phyloP scores from a whole-genome alignment of 2,113 vertebrate genomes.

The Willisornis vidua region DNA sequence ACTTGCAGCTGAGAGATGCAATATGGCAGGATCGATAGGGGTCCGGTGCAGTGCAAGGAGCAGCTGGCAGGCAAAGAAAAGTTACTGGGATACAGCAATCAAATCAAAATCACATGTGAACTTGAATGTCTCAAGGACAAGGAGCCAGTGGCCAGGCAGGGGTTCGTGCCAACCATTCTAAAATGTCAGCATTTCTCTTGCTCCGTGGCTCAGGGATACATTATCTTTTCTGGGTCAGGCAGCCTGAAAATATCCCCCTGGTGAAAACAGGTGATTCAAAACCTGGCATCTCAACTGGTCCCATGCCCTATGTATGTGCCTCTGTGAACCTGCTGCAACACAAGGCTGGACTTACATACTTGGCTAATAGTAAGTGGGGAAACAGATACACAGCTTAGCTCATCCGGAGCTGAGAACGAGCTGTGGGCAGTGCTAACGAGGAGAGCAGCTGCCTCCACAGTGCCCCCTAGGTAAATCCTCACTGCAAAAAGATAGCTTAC shows the following conservation, averaged over 20 bases:
- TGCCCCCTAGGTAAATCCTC: neutral
- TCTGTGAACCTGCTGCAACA: neutral
- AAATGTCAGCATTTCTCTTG: conserved; percentile 18
- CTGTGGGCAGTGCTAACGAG: neutral
- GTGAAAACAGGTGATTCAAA: conserved; percentile 24
- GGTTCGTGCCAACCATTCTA: neutral
- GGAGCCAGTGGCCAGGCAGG: neutral
- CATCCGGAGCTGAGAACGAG: neutral
- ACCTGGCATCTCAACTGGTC: neutral
- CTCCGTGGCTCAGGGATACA: neutral
- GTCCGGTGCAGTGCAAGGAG: neutral
- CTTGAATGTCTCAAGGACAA: conserved; percentile 16
- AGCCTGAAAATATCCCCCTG: conserved; percentile 30
- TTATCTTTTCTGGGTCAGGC: conserved; percentile 4
- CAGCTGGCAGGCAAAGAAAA: neutral
- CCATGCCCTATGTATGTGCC: neutral
- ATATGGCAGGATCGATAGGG: neutral
- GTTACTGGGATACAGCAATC: neutral
- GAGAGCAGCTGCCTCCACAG: neutral
- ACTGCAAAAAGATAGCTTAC: neutral
- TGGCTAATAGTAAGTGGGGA: neutral
- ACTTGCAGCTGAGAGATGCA: neutral
- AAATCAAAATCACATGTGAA: neutral
- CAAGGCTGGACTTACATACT: neutral
- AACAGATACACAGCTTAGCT: neutral